phyloP scores from a whole-genome alignment of 30 jellyfish, hydroid and myxozoan genomes.

The Aurelia sp. region DNA sequence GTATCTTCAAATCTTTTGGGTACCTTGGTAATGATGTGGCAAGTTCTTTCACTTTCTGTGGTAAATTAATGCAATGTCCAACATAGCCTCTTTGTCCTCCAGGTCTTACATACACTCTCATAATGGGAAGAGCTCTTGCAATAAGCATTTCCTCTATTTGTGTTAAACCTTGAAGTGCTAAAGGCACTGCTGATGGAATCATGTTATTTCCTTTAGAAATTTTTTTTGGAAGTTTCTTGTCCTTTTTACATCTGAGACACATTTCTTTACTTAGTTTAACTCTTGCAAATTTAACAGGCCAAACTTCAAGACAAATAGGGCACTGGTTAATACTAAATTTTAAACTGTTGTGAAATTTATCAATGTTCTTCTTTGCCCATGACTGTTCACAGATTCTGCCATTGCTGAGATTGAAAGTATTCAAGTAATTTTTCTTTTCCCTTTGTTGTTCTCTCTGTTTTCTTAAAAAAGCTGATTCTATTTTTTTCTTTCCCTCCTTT shows the following conservation, averaged over 20 bases:
- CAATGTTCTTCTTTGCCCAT: too few species aligned
- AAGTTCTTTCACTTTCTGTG: slow-evolving; percentile 5
- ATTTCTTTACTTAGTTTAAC: background rate
- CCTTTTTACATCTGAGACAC: slow-evolving; percentile 25
- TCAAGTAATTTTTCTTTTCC: too few species aligned
- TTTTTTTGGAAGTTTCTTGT: background rate
- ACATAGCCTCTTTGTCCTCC: slow-evolving; percentile 39
- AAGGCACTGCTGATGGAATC: slow-evolving; percentile 18
- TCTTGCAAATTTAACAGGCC: background rate
- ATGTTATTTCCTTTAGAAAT: slow-evolving; percentile 26
- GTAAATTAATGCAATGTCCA: slow-evolving; percentile 29
- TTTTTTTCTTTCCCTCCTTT: too few species aligned
- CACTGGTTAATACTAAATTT: too few species aligned
- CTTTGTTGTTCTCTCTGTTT: too few species aligned
- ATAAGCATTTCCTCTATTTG: slow-evolving; percentile 54
- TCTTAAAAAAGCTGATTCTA: too few species aligned
- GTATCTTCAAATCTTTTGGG: slow-evolving; percentile 2
- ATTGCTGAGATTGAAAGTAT: too few species aligned
- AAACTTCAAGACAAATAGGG: slow-evolving; percentile 20
- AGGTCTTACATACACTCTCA: slow-evolving; percentile 7
- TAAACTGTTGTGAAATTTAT: too few species aligned
- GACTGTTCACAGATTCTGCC: too few species aligned
- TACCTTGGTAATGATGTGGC: slow-evolving; percentile 39
- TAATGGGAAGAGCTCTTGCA: slow-evolving; percentile 20
- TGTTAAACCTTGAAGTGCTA: background rate